Conservation (phyloP, 2,797 vertebrate genomes). For the Pseudochromis fuscus region DNA sequence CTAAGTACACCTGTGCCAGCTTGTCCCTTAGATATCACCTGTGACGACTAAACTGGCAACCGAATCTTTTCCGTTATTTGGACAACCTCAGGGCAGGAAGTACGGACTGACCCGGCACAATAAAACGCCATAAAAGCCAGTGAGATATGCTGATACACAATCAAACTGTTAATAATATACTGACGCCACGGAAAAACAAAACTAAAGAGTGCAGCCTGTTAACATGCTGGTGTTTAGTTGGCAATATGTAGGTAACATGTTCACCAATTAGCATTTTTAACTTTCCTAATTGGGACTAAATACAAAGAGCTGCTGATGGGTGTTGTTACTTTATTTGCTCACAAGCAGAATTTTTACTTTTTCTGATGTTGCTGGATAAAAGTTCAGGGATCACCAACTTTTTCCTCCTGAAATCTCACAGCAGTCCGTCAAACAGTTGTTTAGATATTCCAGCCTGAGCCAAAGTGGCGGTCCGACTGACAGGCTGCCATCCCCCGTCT, state of each 20-base stretch:
- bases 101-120: constrained; percentile 30
- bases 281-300: constrained; percentile 2
- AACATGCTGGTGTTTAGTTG: neutral
- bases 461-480: constrained; percentile 26
- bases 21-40: too few relatives aligned
- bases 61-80: constrained; percentile 42
- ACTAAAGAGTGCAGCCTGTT: neutral
- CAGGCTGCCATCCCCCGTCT: constrained; percentile 20
- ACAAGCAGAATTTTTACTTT: constrained; percentile 11
- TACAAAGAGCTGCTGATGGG: neutral
- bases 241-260: neutral
- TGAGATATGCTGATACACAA: constrained; percentile 29
- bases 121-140: constrained; percentile 45
- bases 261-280: neutral
- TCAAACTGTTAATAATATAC: constrained; percentile 46
- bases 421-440: constrained; percentile 36
- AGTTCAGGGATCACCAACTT: constrained; percentile 18
- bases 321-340: neutral
- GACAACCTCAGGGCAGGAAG: constrained; percentile 37
- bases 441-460: constrained; percentile 28
- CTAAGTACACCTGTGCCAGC: too few relatives aligned
- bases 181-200: neutral
- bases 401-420: constrained; percentile 24
- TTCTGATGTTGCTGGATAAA: constrained; percentile 8
- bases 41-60: constrained; percentile 49